These are phyloP conservation scores for Ceyx margarethae DNA, from an alignment of 2,113 vertebrate genomes.

Conservation along the genomic window DNA sequence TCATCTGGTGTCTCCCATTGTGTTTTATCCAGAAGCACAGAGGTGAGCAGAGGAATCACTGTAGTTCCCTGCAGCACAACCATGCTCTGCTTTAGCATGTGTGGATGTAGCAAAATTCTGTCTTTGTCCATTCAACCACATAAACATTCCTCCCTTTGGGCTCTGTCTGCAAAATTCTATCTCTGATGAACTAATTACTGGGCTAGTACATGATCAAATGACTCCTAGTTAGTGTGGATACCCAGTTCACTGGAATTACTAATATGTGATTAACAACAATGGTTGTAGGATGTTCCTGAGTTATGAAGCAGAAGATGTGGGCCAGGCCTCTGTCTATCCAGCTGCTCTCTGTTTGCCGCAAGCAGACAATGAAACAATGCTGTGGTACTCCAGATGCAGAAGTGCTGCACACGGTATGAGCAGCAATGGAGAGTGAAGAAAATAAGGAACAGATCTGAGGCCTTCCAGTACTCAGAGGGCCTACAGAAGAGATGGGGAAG, in stretches of 20 bases:
- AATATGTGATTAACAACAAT: neutral
- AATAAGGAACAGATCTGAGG: neutral
- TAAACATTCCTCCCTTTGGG: neutral
- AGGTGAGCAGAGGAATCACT: slow-evolving; percentile 66
- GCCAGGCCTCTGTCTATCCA: neutral
- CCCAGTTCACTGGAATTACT: neutral
- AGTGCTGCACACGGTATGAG: neutral
- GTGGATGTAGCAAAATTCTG: neutral
- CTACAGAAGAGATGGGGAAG: neutral
- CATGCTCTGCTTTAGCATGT: neutral
- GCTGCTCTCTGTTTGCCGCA: neutral
- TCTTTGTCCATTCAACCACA: neutral
- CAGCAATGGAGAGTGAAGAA: neutral
- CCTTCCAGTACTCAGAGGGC: neutral
- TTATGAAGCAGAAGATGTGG: neutral
- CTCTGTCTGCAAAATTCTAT: neutral
- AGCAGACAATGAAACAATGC: neutral
- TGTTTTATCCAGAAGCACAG: slow-evolving; percentile 46
- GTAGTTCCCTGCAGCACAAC: slow-evolving; percentile 33
- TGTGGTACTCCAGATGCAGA: neutral
- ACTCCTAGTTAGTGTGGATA: too few species aligned
- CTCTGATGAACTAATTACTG: neutral
- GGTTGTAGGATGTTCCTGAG: neutral
- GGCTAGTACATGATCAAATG: neutral
- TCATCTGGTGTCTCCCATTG: slow-evolving; percentile 61